phyloP scores from a whole-genome alignment of 1,140 invertebrate species.

The Aphelenchoides besseyi region DNA sequence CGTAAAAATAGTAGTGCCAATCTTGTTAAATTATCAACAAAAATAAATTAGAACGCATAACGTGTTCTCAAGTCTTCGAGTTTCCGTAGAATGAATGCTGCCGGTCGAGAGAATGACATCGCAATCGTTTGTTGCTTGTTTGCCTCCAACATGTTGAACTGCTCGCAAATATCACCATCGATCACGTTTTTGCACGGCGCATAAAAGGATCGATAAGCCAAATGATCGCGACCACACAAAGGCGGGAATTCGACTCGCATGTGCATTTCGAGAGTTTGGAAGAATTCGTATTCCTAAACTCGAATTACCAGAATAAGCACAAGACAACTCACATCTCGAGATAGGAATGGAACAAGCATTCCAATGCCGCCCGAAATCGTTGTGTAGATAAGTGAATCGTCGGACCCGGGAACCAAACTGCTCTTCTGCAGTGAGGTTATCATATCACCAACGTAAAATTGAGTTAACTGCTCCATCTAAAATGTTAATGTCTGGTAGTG shows the following conservation, averaged over 20 bases:
- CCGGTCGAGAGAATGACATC: conserved; percentile 84
- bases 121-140: conserved; percentile 90
- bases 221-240: conserved; percentile 90
- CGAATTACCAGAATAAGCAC: neutral
- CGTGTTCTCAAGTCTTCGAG: conserved; percentile 86
- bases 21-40: too few relatives aligned
- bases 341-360: conserved; percentile 92
- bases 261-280: conserved; percentile 99
- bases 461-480: conserved; percentile 78
- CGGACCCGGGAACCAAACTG: conserved; percentile 91
- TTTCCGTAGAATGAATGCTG: conserved; percentile 93
- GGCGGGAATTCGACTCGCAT: conserved; percentile 95
- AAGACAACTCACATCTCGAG: conserved; percentile 73
- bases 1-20: too few relatives aligned
- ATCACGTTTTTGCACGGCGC: conserved; percentile 97
- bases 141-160: conserved; percentile 91
- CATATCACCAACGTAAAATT: conserved; percentile 93
- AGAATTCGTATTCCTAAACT: conserved; percentile 88
- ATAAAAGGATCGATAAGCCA: conserved; percentile 93
- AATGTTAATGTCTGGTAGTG: conserved; percentile 24
- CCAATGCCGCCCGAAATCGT: conserved; percentile 91
- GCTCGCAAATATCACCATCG: conserved; percentile 97
- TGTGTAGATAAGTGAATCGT: conserved; percentile 89
- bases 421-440: conserved; percentile 76
- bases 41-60: conserved; percentile 77